A percentile compares a stretch with the other conserved stretches of the same genome.
Conservation (phyloP, 1,140 invertebrate species). For the Drosophila burlai region DNA sequence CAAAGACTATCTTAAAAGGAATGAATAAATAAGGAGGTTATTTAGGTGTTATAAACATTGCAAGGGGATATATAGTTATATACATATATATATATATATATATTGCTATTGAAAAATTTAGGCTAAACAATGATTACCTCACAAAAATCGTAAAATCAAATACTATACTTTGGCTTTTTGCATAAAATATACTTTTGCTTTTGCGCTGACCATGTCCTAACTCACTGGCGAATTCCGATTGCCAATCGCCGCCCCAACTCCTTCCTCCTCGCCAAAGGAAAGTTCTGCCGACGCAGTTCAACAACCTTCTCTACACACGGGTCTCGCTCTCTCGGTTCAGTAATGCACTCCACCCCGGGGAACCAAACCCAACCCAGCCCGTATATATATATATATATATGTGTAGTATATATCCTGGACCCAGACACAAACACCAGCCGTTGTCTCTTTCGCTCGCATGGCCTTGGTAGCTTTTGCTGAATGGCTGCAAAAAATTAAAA, state of each 20-base stretch:
- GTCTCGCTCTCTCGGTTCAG: slow-evolving; percentile 28
- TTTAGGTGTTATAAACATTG: neutral
- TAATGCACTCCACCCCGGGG: slow-evolving; percentile 36
- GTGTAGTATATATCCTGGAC: slow-evolving; percentile 31
- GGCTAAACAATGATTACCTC: no score
- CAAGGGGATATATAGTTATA: no score
- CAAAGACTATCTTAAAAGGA: neutral
- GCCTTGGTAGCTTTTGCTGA: slow-evolving; percentile 57
- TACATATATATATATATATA: no score
- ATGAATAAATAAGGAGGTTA: neutral
- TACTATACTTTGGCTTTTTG: slow-evolving; percentile 8
- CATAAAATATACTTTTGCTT: slow-evolving; percentile 61
- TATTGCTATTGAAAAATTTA: no score
- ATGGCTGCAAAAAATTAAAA: slow-evolving; percentile 84
- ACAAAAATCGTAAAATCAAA: no score
- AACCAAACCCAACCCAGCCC: slow-evolving; percentile 24
- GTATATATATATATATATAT: neutral
- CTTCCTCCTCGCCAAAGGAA: slow-evolving; percentile 50
- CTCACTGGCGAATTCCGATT: slow-evolving; percentile 31
- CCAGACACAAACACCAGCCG: slow-evolving; percentile 75
- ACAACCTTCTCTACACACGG: slow-evolving; percentile 46
- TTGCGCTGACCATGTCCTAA: slow-evolving; percentile 66
- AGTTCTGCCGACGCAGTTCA: slow-evolving; percentile 58
- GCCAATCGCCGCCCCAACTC: neutral
- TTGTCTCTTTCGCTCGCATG: slow-evolving; percentile 67